Evolutionary conservation across 64 coral and sea anemone species (phyloP).

Genomic region (Trachythela sp.): DNA sequence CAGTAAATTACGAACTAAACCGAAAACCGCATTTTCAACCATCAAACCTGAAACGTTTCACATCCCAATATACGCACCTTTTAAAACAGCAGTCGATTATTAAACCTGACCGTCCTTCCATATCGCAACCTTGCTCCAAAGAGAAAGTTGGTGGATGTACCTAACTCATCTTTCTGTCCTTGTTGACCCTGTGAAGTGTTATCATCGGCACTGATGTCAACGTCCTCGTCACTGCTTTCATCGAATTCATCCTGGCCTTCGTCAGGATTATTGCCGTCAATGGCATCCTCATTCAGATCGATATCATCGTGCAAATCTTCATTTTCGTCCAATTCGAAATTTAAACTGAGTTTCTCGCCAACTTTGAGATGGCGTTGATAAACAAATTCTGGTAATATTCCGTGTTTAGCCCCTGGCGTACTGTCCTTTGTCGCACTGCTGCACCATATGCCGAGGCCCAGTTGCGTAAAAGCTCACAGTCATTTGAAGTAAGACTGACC

Average conservation of each 20-base stretch:
- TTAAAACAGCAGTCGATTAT: constrained; percentile 29
- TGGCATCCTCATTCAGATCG: not conserved
- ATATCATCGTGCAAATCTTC: not conserved
- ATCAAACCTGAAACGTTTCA: not conserved
- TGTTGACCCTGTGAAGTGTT: constrained; percentile 20
- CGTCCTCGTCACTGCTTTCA: constrained; percentile 24
- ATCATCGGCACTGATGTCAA: not conserved
- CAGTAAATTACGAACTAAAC: constrained; percentile 9
- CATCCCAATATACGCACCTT: constrained; percentile 3
- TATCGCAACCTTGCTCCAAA: constrained; percentile 21
- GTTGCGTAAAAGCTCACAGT: constrained; percentile 17
- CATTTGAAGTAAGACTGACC: constrained; percentile 17
- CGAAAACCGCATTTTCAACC: constrained; percentile 8
- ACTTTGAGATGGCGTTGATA: constrained; percentile 45
- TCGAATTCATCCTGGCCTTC: constrained; percentile 7
- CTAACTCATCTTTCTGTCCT: not conserved
- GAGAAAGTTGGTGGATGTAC: constrained; percentile 20
- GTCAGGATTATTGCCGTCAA: constrained; percentile 6
- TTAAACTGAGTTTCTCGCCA: constrained; percentile 3
- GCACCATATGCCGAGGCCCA: constrained; percentile 42
- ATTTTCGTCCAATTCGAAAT: constrained; percentile 16
- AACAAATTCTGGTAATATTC: constrained; percentile 42
- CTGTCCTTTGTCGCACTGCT: constrained; percentile 42
- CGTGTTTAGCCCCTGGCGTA: constrained; percentile 40
- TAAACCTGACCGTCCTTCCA: constrained; percentile 14